A percentile compares a stretch with the other conserved stretches of the same genome.
Conservation (phyloP, 2,113 vertebrate species). For the Clarias magur region DNA sequence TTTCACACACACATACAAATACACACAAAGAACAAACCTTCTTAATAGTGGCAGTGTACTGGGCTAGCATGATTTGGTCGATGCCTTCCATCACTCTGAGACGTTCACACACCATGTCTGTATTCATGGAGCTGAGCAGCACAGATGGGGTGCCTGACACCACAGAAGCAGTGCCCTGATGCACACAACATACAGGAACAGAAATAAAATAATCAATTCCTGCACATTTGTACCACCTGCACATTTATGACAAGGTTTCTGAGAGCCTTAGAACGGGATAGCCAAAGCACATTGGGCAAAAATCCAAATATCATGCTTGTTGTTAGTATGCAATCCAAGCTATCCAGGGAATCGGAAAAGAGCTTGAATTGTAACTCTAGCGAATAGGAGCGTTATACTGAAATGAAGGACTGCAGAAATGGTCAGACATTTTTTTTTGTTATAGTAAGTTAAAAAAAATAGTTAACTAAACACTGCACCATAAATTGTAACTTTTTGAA, state of each 20-base stretch:
- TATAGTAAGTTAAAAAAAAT: slow-evolving; percentile 5
- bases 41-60: slow-evolving; percentile 87
- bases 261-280: not conserved
- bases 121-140: slow-evolving; percentile 87
- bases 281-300: slow-evolving; percentile 18
- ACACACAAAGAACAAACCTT: slow-evolving; percentile 73
- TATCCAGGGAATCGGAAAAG: slow-evolving; percentile 27
- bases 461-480: not conserved
- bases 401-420: slow-evolving; percentile 11
- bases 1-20: not conserved
- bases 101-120: slow-evolving; percentile 88
- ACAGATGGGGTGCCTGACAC: slow-evolving; percentile 64
- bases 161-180: slow-evolving; percentile 70
- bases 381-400: not conserved
- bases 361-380: slow-evolving; percentile 33
- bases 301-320: slow-evolving; percentile 39
- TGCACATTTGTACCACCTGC: slow-evolving; percentile 28
- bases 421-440: not conserved
- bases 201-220: slow-evolving; percentile 13
- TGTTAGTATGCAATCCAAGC: slow-evolving; percentile 32
- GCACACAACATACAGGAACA: slow-evolving; percentile 33
- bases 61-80: slow-evolving; percentile 84
- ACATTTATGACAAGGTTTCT: slow-evolving; percentile 19
- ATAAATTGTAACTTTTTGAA: too few relatives aligned
- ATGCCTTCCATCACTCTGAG: slow-evolving; percentile 89